Evolutionary conservation across 2,888 invertebrate species (phyloP), one percentile per base, ranked within the genome.

Genomic region (Drosophila prolongata): DNA sequence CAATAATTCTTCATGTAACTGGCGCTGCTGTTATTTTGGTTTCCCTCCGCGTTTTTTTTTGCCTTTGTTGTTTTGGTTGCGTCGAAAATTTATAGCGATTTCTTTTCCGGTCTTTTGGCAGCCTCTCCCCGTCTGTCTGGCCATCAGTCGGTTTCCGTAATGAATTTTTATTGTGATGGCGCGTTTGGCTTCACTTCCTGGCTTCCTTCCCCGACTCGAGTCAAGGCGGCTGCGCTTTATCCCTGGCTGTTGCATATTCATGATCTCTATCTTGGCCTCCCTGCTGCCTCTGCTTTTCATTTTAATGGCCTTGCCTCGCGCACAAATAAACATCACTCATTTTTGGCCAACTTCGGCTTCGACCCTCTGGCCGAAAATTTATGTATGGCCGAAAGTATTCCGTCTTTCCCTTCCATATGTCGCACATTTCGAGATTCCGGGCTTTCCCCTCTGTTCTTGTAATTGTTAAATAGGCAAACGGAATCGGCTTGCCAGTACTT

Each of bases 151-250:
- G 75, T 76, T 75, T 80, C 49, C 84, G 87, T 89, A 89, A 86
- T 87, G 86, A 86, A 87, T 86, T 86, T 89, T 86, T 89, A 86
- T 86, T 89, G 87, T 81, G 77, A 81, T 78, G 76, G 72, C 78
- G 84, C 84, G 82, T 87, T 84, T 82, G 83, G 76, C 77, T 78
- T 87, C 77, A 82, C 87, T 84, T 76, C 68, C 80, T 64, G 46
- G 24, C 44, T 38, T 55, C 44, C 49, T 62, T n/a, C 57, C 49
- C 37, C 50, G 27, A 24, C 30, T n/a, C 30, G 24, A 34, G 68
- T 50, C 38, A 72, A 72, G 75, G 53, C 54, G 55, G 50, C 58
- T 78, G 80, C 75, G 58, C 57, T 70, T 85, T 87, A 78, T 85
- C 80, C 81, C 59, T 56, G 69, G 65, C 76, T 78, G 61, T 68